Base-by-base conservation (phyloP, 2,113 vertebrate species). In the Rhynchopsitta pachyrhyncha region DNA sequence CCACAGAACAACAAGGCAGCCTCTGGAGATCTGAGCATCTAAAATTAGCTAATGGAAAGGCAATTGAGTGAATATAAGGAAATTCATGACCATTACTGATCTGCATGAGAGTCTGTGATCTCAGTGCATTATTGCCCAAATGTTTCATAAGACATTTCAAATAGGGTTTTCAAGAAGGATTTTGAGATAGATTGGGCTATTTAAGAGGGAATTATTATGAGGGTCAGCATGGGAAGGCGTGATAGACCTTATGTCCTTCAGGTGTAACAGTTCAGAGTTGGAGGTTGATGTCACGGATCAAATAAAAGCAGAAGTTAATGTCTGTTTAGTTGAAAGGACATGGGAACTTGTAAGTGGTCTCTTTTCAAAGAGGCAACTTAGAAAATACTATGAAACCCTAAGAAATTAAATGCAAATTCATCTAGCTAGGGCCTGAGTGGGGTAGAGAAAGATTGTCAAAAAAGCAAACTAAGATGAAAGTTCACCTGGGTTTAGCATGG, bases 11-110 rank as follows among this genome's bases (percentile, higher is more conserved):
- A 9, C 74, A 55, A 90, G 39, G 57, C 44, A 80, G 53, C 25
- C 70, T 90, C 84, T 73, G 81, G 70, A 94, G 46, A 94, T n/a
- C 20, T 57, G n/a, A 46, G 13, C 6, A 0, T 82, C 67, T 85
- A 77, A 88, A 91, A 69, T 91, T 77, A 94, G 37, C 50, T 59
- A 63, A 57, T 50, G 46, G 27, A 42, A 88, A 90, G 35, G 16
- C 68, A 88, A 22, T 42, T 88, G 69, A 63, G 14, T 81, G 68
- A 90, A 47, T 77, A 37, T 59, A 80, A 78, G 69, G 73, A 86
- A 83, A 86, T 70, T 74, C 27, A 33, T 35, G 42, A 28, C n/a
- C 44, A 5, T 66, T 86, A 41, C 23, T 83, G 35, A n/a, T 92
- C 75, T 88, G 28, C 69, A 53, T 73, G 66, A 52, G 15, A 66